Evolutionary conservation across 2,888 invertebrate species (phyloP).

Genomic region (Xanthorhoe designata): DNA sequence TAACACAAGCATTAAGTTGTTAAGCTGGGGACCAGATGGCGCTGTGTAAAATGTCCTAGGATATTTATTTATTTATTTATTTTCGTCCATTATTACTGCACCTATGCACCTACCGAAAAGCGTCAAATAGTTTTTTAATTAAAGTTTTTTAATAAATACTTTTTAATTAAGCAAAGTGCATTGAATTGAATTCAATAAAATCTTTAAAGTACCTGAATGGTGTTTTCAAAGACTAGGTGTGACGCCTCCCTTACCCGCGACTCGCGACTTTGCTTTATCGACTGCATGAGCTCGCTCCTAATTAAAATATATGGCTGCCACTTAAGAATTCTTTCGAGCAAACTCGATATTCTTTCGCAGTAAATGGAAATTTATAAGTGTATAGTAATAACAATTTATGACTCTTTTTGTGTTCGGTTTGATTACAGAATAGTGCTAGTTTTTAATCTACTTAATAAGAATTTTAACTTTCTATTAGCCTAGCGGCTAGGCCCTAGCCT

Average conservation of each 20-base stretch:
- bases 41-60: too few relatives aligned
- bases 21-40: too few relatives aligned
- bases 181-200: neutral
- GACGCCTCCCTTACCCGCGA: conserved; percentile 37
- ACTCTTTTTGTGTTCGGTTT: conserved; percentile 39
- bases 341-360: conserved; percentile 61
- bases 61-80: too few relatives aligned
- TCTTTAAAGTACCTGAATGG: neutral
- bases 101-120: too few relatives aligned
- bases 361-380: conserved; percentile 67
- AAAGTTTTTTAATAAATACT: too few relatives aligned
- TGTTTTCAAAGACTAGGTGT: conserved; percentile 4
- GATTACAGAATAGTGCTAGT: conserved; percentile 22
- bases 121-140: too few relatives aligned
- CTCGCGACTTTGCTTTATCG: conserved; percentile 62
- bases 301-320: conserved; percentile 80
- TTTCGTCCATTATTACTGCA: too few relatives aligned
- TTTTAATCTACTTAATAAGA: neutral
- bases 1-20: too few relatives aligned
- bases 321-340: conserved; percentile 71
- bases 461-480: neutral
- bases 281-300: conserved; percentile 72
- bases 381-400: conserved; percentile 62
- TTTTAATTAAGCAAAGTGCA: neutral
- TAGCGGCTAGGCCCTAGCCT: too few relatives aligned